Evolutionary conservation across 2,888 invertebrate genomes (phyloP), one percentile per base, ranked within the genome.

Genomic region (Oasisia sp.): DNA sequence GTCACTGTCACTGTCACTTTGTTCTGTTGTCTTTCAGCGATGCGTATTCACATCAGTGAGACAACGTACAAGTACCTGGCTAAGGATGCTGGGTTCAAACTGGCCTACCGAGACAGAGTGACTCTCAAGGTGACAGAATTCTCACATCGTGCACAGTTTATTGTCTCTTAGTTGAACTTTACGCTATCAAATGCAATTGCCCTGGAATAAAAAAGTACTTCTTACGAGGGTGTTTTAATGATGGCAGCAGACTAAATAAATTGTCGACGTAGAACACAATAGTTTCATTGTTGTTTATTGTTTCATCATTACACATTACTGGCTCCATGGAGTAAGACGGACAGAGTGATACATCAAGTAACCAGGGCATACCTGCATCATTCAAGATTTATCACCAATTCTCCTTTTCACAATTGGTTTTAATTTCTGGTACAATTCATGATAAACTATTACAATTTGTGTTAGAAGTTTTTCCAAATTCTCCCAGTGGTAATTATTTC

Each of bases 41-140:
- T 95, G 91, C 94, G 94, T 92, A 95, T 95, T 32, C 95, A 95
- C 91, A 92, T 95, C 19, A 95, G 95, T 92, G 92, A 94, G 3
- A 92, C 92, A 0, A 94, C 95, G 12, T 93, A 93, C 8, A 92
- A 92, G 8, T 93, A 94, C 3, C 92, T 95, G 27, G 93, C 93
- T 11, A 92, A 92, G 32, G 94, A 94, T 91, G 92, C 93, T 11
- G 94, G 94, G 27, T 95, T 94, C 92, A 91, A 92, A 0, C 91
- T 94, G 12, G 93, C 94, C 32, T 94, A 94, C 5, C 92, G 95
- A 91, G 95, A 95, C 14, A 93, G 94, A 89, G 93, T 95, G 19
- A 93, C 94, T 11, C 94, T 95, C 11, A 95, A 95, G 94, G 95
- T 95, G 74, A 14, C 9, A 50, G 50, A 12, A 50, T 50, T 50